Evolutionary conservation across 2,113 vertebrate genomes (phyloP), one percentile per base, ranked within the genome.

Genomic region (Cervus canadensis): DNA sequence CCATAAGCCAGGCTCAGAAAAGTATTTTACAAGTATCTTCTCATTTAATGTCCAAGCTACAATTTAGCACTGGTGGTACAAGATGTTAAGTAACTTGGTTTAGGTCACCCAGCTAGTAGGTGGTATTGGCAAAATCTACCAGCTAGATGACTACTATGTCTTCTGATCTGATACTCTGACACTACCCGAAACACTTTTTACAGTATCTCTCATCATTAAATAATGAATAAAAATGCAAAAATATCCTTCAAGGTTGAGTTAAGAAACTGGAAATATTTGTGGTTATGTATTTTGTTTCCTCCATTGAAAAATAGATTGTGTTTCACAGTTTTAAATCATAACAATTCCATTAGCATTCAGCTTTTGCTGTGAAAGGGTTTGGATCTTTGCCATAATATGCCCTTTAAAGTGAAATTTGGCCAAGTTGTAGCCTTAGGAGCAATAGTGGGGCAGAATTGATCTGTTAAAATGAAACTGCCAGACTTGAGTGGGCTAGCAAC

Each of bases 311-410:
- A 92, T 6, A 97, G 97, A 98, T 97, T 97, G 93, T 82, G 78
- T 85, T 98, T 98, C 93, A 91, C 93, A 97, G 95, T 97, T 98
- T 98, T 98, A 98, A 97, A 98, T 98, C 97, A 94, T 74, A 96
- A 96, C 54, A 95, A 85, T 87, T 97, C 97, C 98, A 97, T 98
- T 98, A 98, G 94, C 87, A 97, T 97, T 97, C 95, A 92, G 81
- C 57, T 97, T 98, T 89, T 97, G 93, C 91, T 95, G 43, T 95
- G 91, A 97, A 93, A 97, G 92, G 79, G 50, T 97, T 97, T 98
- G 98, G 96, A 93, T 40, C 78, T 91, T 91, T 89, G 96, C 98
- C 98, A 98, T 90, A 67, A 95, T 96, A 92, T 97, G 62, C 62
- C 93, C 96, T 98, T 97, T 89, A 93, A 96, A 98, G 87, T 95